Conservation (phyloP, 2,888 invertebrate species). For the Cephus rjabovi region DNA sequence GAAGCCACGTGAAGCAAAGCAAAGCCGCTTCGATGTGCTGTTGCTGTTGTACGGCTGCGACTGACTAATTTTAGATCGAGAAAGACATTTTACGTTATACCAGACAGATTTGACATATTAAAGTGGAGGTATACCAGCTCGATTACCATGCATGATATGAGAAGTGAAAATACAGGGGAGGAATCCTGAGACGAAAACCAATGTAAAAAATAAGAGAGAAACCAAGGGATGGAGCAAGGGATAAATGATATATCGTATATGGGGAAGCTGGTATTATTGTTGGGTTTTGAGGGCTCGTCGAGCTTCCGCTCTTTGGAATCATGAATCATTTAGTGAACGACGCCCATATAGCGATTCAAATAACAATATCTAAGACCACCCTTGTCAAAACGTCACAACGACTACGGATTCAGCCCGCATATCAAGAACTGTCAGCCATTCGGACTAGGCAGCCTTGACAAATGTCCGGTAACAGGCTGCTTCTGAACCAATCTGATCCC, state of each 20-base stretch:
- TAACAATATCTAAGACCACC: conserved; percentile 44
- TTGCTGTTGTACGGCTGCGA: too few species aligned
- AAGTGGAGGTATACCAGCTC: not conserved
- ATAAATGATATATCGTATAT: not conserved
- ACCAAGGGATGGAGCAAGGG: not conserved
- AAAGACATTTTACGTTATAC: too few species aligned
- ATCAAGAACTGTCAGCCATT: conserved; percentile 38
- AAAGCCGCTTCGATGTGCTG: too few species aligned
- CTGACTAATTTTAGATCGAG: too few species aligned
- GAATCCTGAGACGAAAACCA: not conserved
- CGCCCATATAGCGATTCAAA: conserved; percentile 40
- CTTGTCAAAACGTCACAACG: conserved; percentile 49
- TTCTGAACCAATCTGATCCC: conserved; percentile 9
- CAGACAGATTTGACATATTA: too few species aligned
- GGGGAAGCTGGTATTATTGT: not conserved
- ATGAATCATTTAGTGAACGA: conserved; percentile 43
- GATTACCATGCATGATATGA: not conserved
- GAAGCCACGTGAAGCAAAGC: too few species aligned
- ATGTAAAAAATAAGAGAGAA: not conserved
- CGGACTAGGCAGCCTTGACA: conserved; percentile 40
- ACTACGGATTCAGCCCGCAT: conserved; percentile 43
- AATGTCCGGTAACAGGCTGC: conserved; percentile 46
- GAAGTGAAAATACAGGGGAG: not conserved
- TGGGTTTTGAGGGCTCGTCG: not conserved
- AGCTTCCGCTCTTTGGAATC: conserved; percentile 19